phyloP scores from a whole-genome alignment of 1,140 invertebrate species.

The Anoplolepis gracilipes region DNA sequence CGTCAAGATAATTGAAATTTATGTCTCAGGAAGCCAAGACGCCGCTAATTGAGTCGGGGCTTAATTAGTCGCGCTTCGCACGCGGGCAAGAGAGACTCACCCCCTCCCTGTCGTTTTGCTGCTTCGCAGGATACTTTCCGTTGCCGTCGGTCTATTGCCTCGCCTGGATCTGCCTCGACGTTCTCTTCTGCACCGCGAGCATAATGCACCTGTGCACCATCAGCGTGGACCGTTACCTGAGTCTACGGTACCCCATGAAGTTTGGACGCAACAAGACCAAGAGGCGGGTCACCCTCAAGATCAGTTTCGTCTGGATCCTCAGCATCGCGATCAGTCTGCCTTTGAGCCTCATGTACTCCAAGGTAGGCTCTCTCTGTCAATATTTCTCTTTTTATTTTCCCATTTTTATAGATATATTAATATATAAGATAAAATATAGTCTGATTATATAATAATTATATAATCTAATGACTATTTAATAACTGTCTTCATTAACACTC shows the following conservation, averaged over 20 bases:
- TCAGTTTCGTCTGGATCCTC: slow-evolving; percentile 95
- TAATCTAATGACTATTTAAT: too few species aligned
- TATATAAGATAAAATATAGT: too few species aligned
- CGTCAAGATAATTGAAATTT: slow-evolving; percentile 46
- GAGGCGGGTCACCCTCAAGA: slow-evolving; percentile 94
- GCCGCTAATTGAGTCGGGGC: slow-evolving; percentile 26
- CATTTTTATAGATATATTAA: background rate
- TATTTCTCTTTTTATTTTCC: background rate
- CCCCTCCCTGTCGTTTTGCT: slow-evolving; percentile 20
- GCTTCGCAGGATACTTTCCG: slow-evolving; percentile 92
- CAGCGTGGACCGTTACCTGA: slow-evolving; percentile 95
- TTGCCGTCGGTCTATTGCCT: slow-evolving; percentile 93
- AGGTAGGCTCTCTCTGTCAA: slow-evolving; percentile 85
- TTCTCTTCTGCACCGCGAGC: slow-evolving; percentile 97
- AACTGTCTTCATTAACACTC: too few species aligned
- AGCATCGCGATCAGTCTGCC: slow-evolving; percentile 96
- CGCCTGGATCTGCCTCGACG: slow-evolving; percentile 96
- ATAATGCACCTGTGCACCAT: slow-evolving; percentile 99
- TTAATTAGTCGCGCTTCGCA: slow-evolving; percentile 52
- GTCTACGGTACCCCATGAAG: slow-evolving; percentile 94
- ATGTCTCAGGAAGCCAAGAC: slow-evolving; percentile 28
- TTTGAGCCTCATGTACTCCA: slow-evolving; percentile 94
- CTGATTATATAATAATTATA: too few species aligned
- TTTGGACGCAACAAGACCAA: slow-evolving; percentile 96
- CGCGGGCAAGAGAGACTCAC: background rate